phyloP scores from a whole-genome alignment of 2,888 invertebrate species.

The Nephrocerus scutellatus region DNA sequence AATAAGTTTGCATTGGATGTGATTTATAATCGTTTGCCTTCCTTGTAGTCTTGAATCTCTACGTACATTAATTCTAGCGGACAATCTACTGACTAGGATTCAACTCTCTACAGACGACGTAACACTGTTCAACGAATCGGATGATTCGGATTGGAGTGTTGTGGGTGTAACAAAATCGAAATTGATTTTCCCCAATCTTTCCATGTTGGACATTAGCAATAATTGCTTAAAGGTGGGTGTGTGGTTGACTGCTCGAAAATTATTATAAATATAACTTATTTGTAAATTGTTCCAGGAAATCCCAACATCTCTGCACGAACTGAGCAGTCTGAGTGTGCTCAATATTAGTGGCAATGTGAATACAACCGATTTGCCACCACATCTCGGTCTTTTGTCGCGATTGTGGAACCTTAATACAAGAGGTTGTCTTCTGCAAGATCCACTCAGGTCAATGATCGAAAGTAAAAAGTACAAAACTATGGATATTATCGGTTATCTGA shows the following conservation, averaged over 20 bases:
- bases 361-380: conserved; percentile 82
- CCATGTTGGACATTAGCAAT: conserved; percentile 90
- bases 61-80: conserved; percentile 60
- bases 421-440: conserved; percentile 82
- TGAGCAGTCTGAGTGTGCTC: conserved; percentile 83
- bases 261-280: not conserved
- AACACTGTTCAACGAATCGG: conserved; percentile 51
- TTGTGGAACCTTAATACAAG: conserved; percentile 93
- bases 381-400: conserved; percentile 88
- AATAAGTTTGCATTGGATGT: too few species aligned
- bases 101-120: conserved; percentile 76
- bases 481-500: conserved; percentile 85
- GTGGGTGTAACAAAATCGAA: conserved; percentile 55
- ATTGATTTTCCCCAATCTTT: conserved; percentile 85
- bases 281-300: conserved; percentile 53
- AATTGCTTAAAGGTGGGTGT: conserved; percentile 59
- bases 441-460: conserved; percentile 82
- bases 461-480: conserved; percentile 91
- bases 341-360: conserved; percentile 73
- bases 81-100: conserved; percentile 75
- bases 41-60: conserved; percentile 37
- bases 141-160: conserved; percentile 58
- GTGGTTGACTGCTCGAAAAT: not conserved
- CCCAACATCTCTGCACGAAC: conserved; percentile 76
- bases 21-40: conserved; percentile 1